Base-by-base conservation (phyloP, 1,140 invertebrate genomes). In the Micrasema minimum region DNA sequence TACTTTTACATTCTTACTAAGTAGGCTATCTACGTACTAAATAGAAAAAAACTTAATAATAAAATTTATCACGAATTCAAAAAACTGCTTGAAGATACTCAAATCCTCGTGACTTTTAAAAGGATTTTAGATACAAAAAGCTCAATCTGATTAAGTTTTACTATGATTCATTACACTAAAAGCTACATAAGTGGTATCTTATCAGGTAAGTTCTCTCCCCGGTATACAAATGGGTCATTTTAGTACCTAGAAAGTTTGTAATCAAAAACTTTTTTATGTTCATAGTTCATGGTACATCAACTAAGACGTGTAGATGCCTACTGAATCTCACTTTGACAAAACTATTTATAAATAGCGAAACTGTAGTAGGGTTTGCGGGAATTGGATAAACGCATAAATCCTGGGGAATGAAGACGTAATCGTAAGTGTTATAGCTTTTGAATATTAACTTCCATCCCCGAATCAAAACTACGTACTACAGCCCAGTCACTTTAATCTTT, bases 181-280 rank as follows among this genome's bases (percentile, higher is more conserved):
- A 20, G 7, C 37, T 41, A n/a, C n/a, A n/a, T n/a, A 55, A 67
- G 31, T 53, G 50, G 18, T 14, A 35, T 53, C 65, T 55, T 67
- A 51, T 67, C 50, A 67, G 50, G 48, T 26, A 41, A 41, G 35
- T 14, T 37, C 14, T 16, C 61, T 22, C 6, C 48, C 23, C 16
- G 14, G 62, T 50, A 66, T 66, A 31, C 26, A n/a, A 50, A 66
- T 50, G 14, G 55, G 50, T 18, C 43, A 26, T 67, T 67, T 55
- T 67, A 46, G 12, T 64, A 23, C 41, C 23, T 14, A 6, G 41
- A 64, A 64, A 64, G 16, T 64, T 64, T 14, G 41, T 64, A 64
- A 64, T 64, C 41, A 48, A 46, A 64, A 64, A 64, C 41, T 64
- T 64, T 45, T 59, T 45, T 12, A 64, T 64, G 55, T 38, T 18